phyloP scores from a whole-genome alignment of 2,888 invertebrate species.

The Zaprionus bogoriensis region DNA sequence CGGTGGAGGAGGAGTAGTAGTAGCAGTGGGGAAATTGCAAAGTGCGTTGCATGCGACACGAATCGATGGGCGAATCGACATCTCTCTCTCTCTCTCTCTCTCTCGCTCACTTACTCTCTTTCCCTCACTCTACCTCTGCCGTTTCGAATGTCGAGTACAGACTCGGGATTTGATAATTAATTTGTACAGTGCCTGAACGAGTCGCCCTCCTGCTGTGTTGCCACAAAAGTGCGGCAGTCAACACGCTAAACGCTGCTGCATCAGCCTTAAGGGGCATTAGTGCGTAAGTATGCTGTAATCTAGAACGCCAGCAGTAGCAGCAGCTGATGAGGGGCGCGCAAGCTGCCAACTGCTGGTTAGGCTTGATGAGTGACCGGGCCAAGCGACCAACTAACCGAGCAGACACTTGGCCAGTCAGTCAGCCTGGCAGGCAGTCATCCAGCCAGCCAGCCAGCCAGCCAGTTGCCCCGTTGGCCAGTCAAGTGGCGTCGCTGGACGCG shows the following conservation, averaged over 20 bases:
- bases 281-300: slow-evolving; percentile 67
- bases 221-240: slow-evolving; percentile 68
- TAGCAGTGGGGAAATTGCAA: slow-evolving; percentile 9
- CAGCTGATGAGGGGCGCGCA: not conserved
- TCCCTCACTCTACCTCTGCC: too few relatives aligned
- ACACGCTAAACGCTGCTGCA: slow-evolving; percentile 68
- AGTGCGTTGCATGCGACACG: slow-evolving; percentile 15
- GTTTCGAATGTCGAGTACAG: slow-evolving; percentile 9
- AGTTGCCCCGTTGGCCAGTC: slow-evolving; percentile 30
- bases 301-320: slow-evolving; percentile 19
- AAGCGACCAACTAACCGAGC: slow-evolving; percentile 1
- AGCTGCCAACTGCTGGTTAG: slow-evolving; percentile 29
- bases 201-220: slow-evolving; percentile 7
- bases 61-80: not conserved
- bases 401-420: not conserved
- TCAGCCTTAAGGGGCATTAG: slow-evolving; percentile 68
- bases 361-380: slow-evolving; percentile 28
- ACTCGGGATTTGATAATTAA: slow-evolving; percentile 30
- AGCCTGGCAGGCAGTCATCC: slow-evolving; percentile 6
- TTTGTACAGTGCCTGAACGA: slow-evolving; percentile 10
- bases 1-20: too few relatives aligned
- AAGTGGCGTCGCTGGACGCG: slow-evolving; percentile 56
- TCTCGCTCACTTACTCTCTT: too few relatives aligned
- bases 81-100: slow-evolving; percentile 2
- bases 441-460: slow-evolving; percentile 15